A percentile compares a stretch with the other conserved stretches of the same genome.
phyloP scores from a whole-genome alignment of 1,140 invertebrate species.

The Muscidifurax raptorellus region DNA sequence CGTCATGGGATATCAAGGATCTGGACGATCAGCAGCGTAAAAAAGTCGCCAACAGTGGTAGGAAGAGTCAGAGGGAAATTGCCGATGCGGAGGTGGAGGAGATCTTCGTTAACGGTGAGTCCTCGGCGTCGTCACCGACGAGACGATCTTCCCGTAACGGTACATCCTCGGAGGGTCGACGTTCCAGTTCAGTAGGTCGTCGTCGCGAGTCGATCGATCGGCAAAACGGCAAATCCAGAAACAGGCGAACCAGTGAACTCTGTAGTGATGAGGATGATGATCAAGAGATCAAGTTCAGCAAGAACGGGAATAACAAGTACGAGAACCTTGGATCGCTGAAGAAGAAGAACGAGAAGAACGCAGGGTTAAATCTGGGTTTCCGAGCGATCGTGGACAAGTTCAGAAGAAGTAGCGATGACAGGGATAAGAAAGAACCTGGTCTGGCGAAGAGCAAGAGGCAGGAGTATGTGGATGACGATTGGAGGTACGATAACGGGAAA shows the following conservation, averaged over 20 bases:
- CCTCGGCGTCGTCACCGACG: constrained; percentile 5
- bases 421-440: constrained; percentile 36
- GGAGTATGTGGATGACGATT: constrained; percentile 8
- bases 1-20: constrained; percentile 63
- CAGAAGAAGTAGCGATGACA: constrained; percentile 34
- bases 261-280: constrained; percentile 48
- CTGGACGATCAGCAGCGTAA: constrained; percentile 46
- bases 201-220: constrained; percentile 51
- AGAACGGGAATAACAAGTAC: constrained; percentile 37
- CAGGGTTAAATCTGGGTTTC: constrained; percentile 24
- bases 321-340: constrained; percentile 4
- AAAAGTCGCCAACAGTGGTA: neutral
- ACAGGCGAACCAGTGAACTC: constrained; percentile 46
- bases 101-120: constrained; percentile 3
- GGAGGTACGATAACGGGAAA: constrained; percentile 10
- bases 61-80: constrained; percentile 29
- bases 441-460: constrained; percentile 2
- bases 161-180: constrained; percentile 47
- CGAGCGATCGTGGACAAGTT: constrained; percentile 50
- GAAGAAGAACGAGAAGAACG: constrained; percentile 50
- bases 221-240: constrained; percentile 46
- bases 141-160: constrained; percentile 50
- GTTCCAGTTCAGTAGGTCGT: constrained; percentile 48
- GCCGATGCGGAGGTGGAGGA: constrained; percentile 48
- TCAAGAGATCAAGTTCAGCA: constrained; percentile 34